phyloP scores from a whole-genome alignment of 2,797 vertebrate genomes.

The Esox masquinongy region DNA sequence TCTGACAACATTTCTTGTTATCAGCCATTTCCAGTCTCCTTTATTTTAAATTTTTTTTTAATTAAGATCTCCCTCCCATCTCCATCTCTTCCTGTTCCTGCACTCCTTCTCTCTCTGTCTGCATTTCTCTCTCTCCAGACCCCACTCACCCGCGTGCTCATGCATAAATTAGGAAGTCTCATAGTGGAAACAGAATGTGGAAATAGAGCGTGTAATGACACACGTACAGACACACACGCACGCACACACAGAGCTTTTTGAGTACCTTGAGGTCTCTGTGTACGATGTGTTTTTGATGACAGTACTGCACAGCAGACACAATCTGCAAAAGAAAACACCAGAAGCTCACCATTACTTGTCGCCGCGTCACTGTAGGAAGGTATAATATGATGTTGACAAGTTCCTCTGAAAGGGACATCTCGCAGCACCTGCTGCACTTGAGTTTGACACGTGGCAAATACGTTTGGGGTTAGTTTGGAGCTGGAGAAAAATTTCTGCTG shows the following conservation, averaged over 20 bases:
- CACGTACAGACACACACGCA: neutral
- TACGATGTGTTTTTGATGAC: slow-evolving; percentile 92
- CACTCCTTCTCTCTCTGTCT: neutral
- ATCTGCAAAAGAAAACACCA: slow-evolving; percentile 67
- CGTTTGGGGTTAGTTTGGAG: neutral
- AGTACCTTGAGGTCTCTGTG: slow-evolving; percentile 68
- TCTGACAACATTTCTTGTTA: no score
- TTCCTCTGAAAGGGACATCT: neutral
- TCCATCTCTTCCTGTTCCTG: neutral
- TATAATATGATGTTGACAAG: neutral
- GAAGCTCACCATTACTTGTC: neutral
- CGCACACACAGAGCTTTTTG: neutral
- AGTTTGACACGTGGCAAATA: neutral
- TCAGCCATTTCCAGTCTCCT: neutral
- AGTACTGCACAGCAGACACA: slow-evolving; percentile 93
- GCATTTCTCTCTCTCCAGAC: slow-evolving; percentile 5
- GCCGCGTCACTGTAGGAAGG: no score
- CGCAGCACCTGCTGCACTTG: neutral
- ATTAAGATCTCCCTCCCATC: neutral
- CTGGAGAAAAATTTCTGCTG: no score
- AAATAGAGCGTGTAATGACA: slow-evolving; percentile 23
- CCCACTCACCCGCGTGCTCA: neutral
- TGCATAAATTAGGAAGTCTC: slow-evolving; percentile 41
- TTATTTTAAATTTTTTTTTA: no score
- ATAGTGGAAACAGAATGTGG: slow-evolving; percentile 8